These are phyloP conservation scores for Drosophila paramelanica DNA, from an alignment of 2,888 invertebrate genomes.

Conservation along the genomic window DNA sequence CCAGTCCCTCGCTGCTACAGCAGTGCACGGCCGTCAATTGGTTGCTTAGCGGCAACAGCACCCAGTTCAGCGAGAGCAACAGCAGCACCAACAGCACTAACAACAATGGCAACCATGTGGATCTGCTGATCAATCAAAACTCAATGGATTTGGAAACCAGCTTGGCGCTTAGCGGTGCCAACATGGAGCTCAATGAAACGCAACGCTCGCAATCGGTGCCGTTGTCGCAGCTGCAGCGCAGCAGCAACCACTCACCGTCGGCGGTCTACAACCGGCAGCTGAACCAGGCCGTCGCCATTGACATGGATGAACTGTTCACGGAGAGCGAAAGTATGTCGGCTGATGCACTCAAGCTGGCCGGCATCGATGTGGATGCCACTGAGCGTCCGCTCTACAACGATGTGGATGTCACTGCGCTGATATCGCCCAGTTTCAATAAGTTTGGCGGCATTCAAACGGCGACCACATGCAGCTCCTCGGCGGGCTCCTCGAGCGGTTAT, in stretches of 20 bases:
- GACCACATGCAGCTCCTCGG: conserved; percentile 80
- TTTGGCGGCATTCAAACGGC: conserved; percentile 74
- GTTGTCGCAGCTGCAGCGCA: conserved; percentile 84
- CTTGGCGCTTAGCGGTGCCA: conserved; percentile 65
- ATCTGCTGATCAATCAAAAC: conserved; percentile 77
- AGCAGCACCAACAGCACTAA: conserved; percentile 80
- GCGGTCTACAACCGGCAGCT: conserved; percentile 78
- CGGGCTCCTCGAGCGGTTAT: conserved; percentile 82
- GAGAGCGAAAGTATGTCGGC: conserved; percentile 79
- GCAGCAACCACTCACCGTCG: conserved; percentile 77
- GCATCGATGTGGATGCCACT: conserved; percentile 63
- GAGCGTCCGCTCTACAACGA: conserved; percentile 68
- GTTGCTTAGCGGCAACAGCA: conserved; percentile 48
- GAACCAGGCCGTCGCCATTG: conserved; percentile 29
- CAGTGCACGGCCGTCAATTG: conserved; percentile 63
- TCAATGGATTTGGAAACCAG: conserved; percentile 83
- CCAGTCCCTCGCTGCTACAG: conserved; percentile 86
- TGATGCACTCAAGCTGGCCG: conserved; percentile 59
- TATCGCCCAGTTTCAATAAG: conserved; percentile 80
- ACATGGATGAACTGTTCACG: conserved; percentile 64
- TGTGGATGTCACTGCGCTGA: conserved; percentile 80
- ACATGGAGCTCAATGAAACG: conserved; percentile 66
- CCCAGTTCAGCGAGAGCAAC: conserved; percentile 44
- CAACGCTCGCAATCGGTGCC: conserved; percentile 93
- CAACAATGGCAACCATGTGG: conserved; percentile 83